These are phyloP conservation scores for Drosophila robusta DNA, from an alignment of 2,888 invertebrate genomes.

Conservation along the genomic window DNA sequence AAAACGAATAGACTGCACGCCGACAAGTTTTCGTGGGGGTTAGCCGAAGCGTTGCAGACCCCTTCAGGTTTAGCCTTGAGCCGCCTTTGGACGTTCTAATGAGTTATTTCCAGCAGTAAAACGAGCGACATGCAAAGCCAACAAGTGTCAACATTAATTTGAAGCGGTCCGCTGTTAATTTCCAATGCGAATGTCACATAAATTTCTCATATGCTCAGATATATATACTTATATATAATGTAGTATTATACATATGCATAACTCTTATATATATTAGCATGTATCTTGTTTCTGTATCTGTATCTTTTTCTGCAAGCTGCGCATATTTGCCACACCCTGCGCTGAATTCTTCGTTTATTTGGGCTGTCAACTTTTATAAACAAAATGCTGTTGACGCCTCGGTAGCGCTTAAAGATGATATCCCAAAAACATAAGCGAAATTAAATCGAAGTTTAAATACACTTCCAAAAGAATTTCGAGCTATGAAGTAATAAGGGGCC, in stretches of 20 bases:
- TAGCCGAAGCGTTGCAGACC: constrained; percentile 12
- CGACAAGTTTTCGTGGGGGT: constrained; percentile 7
- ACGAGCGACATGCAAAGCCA: constrained; percentile 40
- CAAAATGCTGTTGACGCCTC: constrained; percentile 68
- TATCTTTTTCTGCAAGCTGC: constrained; percentile 42
- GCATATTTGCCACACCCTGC: constrained; percentile 69
- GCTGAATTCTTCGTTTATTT: constrained; percentile 67
- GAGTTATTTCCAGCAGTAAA: constrained; percentile 52
- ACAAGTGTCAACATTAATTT: constrained; percentile 80
- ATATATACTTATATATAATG: constrained; percentile 11
- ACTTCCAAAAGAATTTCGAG: constrained; percentile 1
- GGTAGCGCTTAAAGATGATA: constrained; percentile 20
- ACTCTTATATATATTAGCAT: constrained; percentile 37
- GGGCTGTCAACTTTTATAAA: constrained; percentile 68
- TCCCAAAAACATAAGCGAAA: constrained; percentile 1
- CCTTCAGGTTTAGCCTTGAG: constrained; percentile 56
- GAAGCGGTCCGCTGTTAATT: constrained; percentile 65
- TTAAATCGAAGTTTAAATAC: constrained; percentile 21
- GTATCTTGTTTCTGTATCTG: constrained; percentile 23
- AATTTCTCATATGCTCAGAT: constrained; percentile 62
- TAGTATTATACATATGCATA: constrained; percentile 24
- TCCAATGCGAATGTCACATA: constrained; percentile 69
- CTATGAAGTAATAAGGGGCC: neutral
- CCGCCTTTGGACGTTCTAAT: constrained; percentile 57
- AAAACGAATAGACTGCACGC: constrained; percentile 17